Base-by-base conservation (phyloP, 2,113 vertebrate species). In the Neogale vison region DNA sequence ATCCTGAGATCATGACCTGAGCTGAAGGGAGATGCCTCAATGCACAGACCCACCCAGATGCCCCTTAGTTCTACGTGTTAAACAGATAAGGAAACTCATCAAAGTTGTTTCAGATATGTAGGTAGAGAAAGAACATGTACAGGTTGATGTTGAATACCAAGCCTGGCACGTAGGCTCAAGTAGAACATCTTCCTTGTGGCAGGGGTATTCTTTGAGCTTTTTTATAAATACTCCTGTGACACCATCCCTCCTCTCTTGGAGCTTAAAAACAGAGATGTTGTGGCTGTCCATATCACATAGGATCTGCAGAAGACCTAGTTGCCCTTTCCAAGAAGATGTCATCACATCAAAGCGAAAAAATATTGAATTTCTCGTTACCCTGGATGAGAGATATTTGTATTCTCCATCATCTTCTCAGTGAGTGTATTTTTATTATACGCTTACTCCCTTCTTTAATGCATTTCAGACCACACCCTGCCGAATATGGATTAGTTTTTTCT, bases 41-140 rank as follows among this genome's bases (percentile, higher is more conserved):
- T 6, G 17, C 15, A 55, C 52, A 6, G 52, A 55, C 17, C 17
- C 17, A 18, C 17, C 52, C 52, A 55, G 52, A 18, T 6, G 17
- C 52, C 52, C 52, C 52, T 18, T 20, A 34, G 4, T 18, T 47
- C 0, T 42, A 3, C 23, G 42, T 47, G 50, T 89, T 83, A 59
- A 94, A 55, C 2, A 34, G 20, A 23, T 4, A 47, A 34, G 59
- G 55, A n/a, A 31, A 34, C 55, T 79, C 26, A 3, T 65, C 67
- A 42, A 29, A 42, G n/a, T 80, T 83, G n/a, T 77, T 92, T 65
- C 92, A 55, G 69, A n/a, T 83, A 24, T 55, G 12, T 92, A 50
- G 17, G 39, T 71, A 36, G 55, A 82, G 57, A 45, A 84, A 67
- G 7, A 57, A 72, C 34, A 59, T 36, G 1, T 71, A 10, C 9